phyloP scores from a whole-genome alignment of 35 echinoderm and acorn worm genomes.

The Holothuria glaberrima region DNA sequence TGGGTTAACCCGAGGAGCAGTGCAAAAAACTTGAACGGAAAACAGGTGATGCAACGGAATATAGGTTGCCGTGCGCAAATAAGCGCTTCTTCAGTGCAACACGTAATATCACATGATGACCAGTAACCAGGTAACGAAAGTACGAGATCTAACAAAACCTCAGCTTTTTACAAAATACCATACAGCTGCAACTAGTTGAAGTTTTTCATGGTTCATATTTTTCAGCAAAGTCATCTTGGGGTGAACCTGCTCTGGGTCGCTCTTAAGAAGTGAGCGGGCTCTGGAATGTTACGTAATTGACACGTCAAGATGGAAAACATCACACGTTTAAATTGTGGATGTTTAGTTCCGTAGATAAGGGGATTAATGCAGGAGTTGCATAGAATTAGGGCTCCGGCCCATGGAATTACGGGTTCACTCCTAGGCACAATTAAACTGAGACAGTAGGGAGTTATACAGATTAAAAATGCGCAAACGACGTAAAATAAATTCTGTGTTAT shows the following conservation, averaged over 20 bases:
- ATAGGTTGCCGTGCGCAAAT: no score
- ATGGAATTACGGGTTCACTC: slow-evolving; percentile 85
- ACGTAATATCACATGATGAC: no score
- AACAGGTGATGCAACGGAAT: no score
- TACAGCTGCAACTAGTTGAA: no score
- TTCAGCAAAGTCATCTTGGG: not conserved
- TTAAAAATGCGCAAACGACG: slow-evolving; percentile 73
- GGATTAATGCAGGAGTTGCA: slow-evolving; percentile 88
- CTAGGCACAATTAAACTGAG: slow-evolving; percentile 79
- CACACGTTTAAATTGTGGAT: slow-evolving; percentile 86
- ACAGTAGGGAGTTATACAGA: slow-evolving; percentile 92
- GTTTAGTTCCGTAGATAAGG: slow-evolving; percentile 88
- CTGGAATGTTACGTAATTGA: slow-evolving; percentile 70
- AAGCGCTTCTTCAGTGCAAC: no score
- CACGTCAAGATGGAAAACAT: slow-evolving; percentile 78
- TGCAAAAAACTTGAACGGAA: no score
- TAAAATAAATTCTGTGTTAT: slow-evolving; percentile 95
- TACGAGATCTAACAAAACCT: no score
- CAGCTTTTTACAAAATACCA: no score
- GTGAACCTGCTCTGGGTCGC: slow-evolving; percentile 50
- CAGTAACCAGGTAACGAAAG: no score
- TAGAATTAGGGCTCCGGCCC: slow-evolving; percentile 81
- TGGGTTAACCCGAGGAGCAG: no score
- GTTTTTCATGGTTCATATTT: no score
- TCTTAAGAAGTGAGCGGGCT: slow-evolving; percentile 79